A percentile compares a stretch with the other conserved stretches of the same genome.
These are phyloP conservation scores for Margarornis squamiger DNA, from an alignment of 2,797 vertebrate genomes.

Conservation along the genomic window DNA sequence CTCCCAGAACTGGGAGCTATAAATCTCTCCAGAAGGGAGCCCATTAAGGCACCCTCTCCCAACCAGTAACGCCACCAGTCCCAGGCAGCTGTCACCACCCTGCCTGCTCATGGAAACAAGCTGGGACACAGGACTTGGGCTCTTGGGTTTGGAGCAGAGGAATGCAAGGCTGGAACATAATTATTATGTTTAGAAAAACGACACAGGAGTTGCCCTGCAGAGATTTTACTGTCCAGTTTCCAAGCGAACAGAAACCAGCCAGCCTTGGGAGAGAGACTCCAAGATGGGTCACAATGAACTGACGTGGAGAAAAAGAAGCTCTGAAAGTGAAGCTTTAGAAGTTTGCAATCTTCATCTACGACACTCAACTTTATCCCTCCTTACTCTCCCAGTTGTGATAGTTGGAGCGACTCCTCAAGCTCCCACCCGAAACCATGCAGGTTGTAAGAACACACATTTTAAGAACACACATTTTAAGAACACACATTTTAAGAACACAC, in stretches of 20 bases:
- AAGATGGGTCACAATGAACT: not conserved
- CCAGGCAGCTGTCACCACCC: not conserved
- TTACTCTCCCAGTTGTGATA: not conserved
- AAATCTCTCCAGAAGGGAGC: not conserved
- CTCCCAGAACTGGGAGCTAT: not conserved
- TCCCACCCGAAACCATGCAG: not conserved
- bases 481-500: not conserved
- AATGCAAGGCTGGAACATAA: not conserved
- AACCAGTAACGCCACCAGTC: not conserved
- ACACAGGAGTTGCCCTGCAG: not conserved
- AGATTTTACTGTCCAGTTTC: slow-evolving; percentile 12
- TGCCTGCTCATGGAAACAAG: not conserved
- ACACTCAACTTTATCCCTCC: not conserved
- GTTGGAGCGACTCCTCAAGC: not conserved
- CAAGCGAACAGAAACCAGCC: slow-evolving; percentile 2
- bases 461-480: too few species aligned
- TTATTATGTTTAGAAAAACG: slow-evolving; percentile 18
- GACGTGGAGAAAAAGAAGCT: not conserved
- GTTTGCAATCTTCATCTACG: not conserved
- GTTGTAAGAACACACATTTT: not conserved
- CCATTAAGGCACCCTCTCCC: not conserved
- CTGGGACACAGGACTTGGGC: not conserved
- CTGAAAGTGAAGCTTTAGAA: not conserved
- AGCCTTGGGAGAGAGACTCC: not conserved
- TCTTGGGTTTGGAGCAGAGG: not conserved